These are phyloP conservation scores for Spodoptera frugiperda DNA, from an alignment of 1,140 invertebrate genomes.

Conservation along the genomic window DNA sequence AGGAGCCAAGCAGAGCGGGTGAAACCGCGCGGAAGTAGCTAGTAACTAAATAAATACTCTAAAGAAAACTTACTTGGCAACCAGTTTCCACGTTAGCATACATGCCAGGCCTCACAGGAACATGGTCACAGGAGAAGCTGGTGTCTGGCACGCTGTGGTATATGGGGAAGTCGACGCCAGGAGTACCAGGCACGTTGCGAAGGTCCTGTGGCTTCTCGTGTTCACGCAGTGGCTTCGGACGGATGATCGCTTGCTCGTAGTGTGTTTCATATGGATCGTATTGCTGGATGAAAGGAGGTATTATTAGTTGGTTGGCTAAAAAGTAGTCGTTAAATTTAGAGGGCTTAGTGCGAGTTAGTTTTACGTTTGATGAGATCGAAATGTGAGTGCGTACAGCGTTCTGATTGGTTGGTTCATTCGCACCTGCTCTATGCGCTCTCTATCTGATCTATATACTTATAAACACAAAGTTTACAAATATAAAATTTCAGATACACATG, in stretches of 20 bases:
- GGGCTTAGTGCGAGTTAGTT: no score
- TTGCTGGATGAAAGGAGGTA: conserved; percentile 61
- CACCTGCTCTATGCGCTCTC: no score
- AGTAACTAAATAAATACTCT: neutral
- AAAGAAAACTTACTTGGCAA: conserved; percentile 89
- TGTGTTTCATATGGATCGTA: conserved; percentile 71
- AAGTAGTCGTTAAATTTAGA: no score
- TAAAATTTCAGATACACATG: no score
- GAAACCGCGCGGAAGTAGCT: no score
- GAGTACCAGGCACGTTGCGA: conserved; percentile 91
- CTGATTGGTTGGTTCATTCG: no score
- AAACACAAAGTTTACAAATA: no score
- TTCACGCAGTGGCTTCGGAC: conserved; percentile 76
- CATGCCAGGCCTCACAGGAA: conserved; percentile 93
- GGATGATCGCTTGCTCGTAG: conserved; percentile 70
- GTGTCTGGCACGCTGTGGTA: conserved; percentile 92
- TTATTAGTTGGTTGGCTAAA: neutral
- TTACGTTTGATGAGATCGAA: no score
- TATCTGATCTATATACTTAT: no score
- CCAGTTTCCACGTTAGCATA: conserved; percentile 95
- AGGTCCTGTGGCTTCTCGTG: conserved; percentile 91
- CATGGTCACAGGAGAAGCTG: conserved; percentile 91
- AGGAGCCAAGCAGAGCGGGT: no score
- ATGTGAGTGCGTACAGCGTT: no score
- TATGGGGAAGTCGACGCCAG: conserved; percentile 92